These are phyloP conservation scores for Cremastinae sp. DNA, from an alignment of 2,888 invertebrate genomes.

Conservation along the genomic window DNA sequence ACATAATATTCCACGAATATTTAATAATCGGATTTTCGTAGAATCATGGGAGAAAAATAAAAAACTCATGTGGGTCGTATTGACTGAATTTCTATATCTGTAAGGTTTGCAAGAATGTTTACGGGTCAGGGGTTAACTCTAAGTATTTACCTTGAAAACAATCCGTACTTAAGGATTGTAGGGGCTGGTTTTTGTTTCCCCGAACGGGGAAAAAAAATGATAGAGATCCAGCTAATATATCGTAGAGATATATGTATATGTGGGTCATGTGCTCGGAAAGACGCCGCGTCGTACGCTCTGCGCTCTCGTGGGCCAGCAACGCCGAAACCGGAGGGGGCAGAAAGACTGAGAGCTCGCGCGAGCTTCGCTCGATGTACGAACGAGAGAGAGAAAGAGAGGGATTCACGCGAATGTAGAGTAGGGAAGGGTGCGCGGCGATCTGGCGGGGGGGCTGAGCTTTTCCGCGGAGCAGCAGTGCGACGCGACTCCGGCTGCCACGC, in stretches of 20 bases:
- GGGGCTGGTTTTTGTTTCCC: too few species aligned
- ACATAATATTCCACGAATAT: too few species aligned
- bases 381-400: slow-evolving; percentile 51
- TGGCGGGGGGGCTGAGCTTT: slow-evolving; percentile 66
- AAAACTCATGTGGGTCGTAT: too few species aligned
- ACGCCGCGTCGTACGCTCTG: slow-evolving; percentile 50
- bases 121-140: too few species aligned
- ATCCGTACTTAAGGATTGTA: too few species aligned
- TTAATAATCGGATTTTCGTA: too few species aligned
- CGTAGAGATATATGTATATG: slow-evolving; percentile 29
- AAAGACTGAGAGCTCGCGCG: slow-evolving; percentile 51
- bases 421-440: slow-evolving; percentile 53
- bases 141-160: too few species aligned
- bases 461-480: slow-evolving; percentile 77
- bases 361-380: slow-evolving; percentile 42
- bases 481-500: slow-evolving; percentile 76
- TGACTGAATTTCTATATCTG: too few species aligned
- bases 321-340: slow-evolving; percentile 23
- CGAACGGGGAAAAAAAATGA: too few species aligned
- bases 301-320: slow-evolving; percentile 26
- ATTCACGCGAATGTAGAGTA: slow-evolving; percentile 59
- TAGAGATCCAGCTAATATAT: slow-evolving; percentile 16
- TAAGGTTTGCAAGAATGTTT: too few species aligned
- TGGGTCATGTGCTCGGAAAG: slow-evolving; percentile 53
- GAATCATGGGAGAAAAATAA: too few species aligned